Base-by-base conservation (phyloP, 2,888 invertebrate species). In the Stenodema calcarata region DNA sequence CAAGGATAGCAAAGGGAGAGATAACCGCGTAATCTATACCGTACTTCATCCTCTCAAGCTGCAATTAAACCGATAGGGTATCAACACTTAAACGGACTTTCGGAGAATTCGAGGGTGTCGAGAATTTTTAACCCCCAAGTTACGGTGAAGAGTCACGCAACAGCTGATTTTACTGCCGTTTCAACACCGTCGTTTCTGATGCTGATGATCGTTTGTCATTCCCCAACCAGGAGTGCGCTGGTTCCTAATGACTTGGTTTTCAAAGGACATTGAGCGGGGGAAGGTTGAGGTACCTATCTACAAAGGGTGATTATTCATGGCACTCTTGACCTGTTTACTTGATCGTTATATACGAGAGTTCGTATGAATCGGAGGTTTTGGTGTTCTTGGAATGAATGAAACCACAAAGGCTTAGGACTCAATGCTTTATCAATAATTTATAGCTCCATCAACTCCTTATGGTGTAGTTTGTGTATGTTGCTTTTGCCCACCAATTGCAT, bases 161-260 rank as follows among this genome's bases (percentile, higher is more conserved):
- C 41, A 44, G 44, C 16, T 76, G 35, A 42, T 76, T 76, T 76
- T 18, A 78, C 44, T n/a, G 44, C 44, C 18, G 70, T 35, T 73
- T 73, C 78, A 23, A 18, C 44, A 23, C 18, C 41, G 44, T 42
- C 44, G 16, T 78, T 78, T 78, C 62, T n/a, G 23, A 62, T 62
- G 18, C 78, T 78, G 4, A 23, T 16, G 78, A 78, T 78, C 78
- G 78, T 78, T 78, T 78, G 78, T 78, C 78, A 78, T 78, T 44
- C 18, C 54, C 11, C 54, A 23, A 6, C 62, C 11, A n/a, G 6
- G 62, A 18, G 18, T 23, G 23, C 11, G 18, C 11, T 11, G 62
- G 62, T 62, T 62, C n/a, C 62, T 18, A 62, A 62, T 18, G 62
- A 62, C 23, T 11, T 62, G 62, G 6, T 23, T 62, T n/a, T 62